Evolutionary conservation across 2,888 invertebrate species (phyloP).

Genomic region (Synanthedon andrenaeformis): DNA sequence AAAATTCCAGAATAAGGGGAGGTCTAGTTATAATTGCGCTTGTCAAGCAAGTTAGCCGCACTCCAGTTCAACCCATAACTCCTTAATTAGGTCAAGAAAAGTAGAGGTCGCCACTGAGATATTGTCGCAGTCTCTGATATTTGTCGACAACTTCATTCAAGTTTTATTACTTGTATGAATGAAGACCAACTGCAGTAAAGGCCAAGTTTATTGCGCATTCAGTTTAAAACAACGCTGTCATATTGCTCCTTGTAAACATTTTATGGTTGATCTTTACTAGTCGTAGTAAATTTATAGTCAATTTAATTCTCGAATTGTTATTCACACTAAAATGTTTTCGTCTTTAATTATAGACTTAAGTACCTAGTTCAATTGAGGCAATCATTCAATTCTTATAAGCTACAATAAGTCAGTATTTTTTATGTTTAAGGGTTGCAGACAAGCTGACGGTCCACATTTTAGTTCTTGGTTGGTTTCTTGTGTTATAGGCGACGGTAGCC

Average conservation of each 20-base stretch:
- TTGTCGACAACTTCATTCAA: slow-evolving; percentile 16
- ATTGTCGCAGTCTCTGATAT: slow-evolving; percentile 11
- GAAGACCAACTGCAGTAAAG: slow-evolving; percentile 16
- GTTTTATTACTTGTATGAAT: slow-evolving; percentile 17
- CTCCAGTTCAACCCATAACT: neutral
- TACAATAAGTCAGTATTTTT: too few relatives aligned
- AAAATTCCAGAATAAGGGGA: neutral
- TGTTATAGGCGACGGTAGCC: too few relatives aligned
- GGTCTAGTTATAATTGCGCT: slow-evolving; percentile 8
- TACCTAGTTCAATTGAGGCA: too few relatives aligned
- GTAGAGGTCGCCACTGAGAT: slow-evolving; percentile 9
- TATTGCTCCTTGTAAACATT: neutral
- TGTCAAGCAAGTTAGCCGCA: slow-evolving; percentile 7
- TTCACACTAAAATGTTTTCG: too few relatives aligned
- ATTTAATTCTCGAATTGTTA: neutral
- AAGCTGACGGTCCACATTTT: too few relatives aligned
- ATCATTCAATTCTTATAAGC: too few relatives aligned
- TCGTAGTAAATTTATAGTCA: neutral
- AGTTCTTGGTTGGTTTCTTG: too few relatives aligned
- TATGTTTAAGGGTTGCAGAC: too few relatives aligned
- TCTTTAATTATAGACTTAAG: too few relatives aligned
- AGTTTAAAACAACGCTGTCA: neutral
- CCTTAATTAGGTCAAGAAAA: slow-evolving; percentile 26
- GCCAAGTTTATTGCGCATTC: slow-evolving; percentile 1
- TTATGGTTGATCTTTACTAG: neutral